These are phyloP conservation scores for Gila robusta DNA, from an alignment of 2,797 vertebrate species.

Conservation along the genomic window DNA sequence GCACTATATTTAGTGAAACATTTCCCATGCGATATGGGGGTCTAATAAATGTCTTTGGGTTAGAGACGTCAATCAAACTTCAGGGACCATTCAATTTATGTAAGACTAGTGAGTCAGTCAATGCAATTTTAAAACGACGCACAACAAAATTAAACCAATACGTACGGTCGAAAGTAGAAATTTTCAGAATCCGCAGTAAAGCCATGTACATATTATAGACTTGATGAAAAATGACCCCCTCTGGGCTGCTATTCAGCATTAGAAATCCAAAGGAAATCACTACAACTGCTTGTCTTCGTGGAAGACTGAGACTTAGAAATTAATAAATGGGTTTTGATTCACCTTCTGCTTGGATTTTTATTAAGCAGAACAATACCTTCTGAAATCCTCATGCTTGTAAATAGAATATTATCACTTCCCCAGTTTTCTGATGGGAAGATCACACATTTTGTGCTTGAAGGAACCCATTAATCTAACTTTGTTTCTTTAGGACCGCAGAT, in stretches of 20 bases:
- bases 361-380: slow-evolving; percentile 44
- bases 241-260: slow-evolving; percentile 24
- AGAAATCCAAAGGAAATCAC: slow-evolving; percentile 18
- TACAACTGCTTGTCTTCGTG: slow-evolving; percentile 19
- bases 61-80: slow-evolving; percentile 13
- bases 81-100: slow-evolving; percentile 13
- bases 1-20: slow-evolving; percentile 30
- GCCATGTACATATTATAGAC: slow-evolving; percentile 22
- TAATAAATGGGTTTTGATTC: slow-evolving; percentile 42
- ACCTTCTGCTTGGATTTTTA: slow-evolving; percentile 36
- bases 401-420: slow-evolving; percentile 48
- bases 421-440: slow-evolving; percentile 16
- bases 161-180: background rate
- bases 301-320: slow-evolving; percentile 29
- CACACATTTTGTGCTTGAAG: slow-evolving; percentile 33
- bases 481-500: slow-evolving; percentile 1
- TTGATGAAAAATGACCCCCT: slow-evolving; percentile 18
- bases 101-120: background rate
- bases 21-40: background rate
- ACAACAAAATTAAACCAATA: slow-evolving; percentile 20
- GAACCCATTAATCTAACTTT: slow-evolving; percentile 35
- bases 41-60: slow-evolving; percentile 14
- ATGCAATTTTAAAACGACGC: background rate
- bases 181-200: slow-evolving; percentile 13
- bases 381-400: slow-evolving; percentile 53